phyloP scores from a whole-genome alignment of 2,797 vertebrate genomes.

The Melanogrammus aeglefinus region DNA sequence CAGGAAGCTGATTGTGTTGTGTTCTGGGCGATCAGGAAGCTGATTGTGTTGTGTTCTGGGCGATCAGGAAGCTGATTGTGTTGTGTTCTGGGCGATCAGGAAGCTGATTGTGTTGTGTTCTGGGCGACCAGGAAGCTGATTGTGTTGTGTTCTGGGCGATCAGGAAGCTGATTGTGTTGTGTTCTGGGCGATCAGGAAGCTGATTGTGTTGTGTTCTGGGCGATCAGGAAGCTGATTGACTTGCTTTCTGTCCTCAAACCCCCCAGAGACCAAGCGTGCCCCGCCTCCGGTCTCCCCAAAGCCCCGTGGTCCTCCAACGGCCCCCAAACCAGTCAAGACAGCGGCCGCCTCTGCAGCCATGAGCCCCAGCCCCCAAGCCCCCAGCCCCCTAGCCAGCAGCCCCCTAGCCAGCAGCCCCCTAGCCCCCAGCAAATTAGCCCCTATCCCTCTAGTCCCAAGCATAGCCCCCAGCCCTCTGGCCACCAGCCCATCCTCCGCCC shows the following conservation, averaged over 20 bases:
- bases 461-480: constrained; percentile 23
- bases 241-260: constrained; percentile 17
- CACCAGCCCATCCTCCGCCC: constrained; percentile 56
- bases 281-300: constrained; percentile 93
- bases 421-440: constrained; percentile 51
- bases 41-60: too few species aligned
- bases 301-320: constrained; percentile 84
- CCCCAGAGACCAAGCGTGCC: constrained; percentile 80
- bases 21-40: too few species aligned
- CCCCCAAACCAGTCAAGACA: constrained; percentile 73
- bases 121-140: too few species aligned
- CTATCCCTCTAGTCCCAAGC: constrained; percentile 33
- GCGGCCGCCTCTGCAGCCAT: constrained; percentile 48
- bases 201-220: too few species aligned
- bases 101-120: too few species aligned
- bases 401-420: constrained; percentile 49
- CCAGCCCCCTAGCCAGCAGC: constrained; percentile 52
- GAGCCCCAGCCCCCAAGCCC: constrained; percentile 55
- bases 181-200: too few species aligned
- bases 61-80: too few species aligned
- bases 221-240: neutral
- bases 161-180: too few species aligned
- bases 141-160: too few species aligned
- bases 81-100: too few species aligned
- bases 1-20: too few species aligned